Base-by-base conservation (phyloP, 2,888 invertebrate genomes). In the Stenodema calcarata region DNA sequence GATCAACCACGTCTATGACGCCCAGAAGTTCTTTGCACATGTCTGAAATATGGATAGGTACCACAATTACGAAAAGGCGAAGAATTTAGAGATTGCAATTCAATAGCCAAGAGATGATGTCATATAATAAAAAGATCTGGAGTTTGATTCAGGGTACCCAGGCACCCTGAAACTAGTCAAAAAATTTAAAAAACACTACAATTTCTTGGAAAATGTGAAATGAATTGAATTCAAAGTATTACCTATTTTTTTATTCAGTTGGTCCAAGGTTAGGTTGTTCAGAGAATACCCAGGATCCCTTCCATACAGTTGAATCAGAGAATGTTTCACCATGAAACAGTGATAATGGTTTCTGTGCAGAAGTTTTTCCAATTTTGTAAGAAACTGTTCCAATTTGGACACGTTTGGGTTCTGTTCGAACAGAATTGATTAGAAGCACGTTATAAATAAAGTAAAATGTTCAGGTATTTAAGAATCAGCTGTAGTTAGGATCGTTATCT, bases 271-370 rank as follows among this genome's bases (percentile, higher is more conserved):
- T 54, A 94, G 92, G 79, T 93, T 91, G 76, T 91, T 90, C 35
- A 92, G 91, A 83, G 92, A 91, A 88, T 94, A 94, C 30, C 93
- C 94, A 69, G 92, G 91, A 88, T 95, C 94, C 88, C 95, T 93
- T 9, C 96, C 96, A 90, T 95, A 95, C 80, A 97, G 91, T 90
- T 97, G 97, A 82, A 97, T 92, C 42, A 97, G 91, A 0, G 96
- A 95, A 91, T 97, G 97, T 89, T 95, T 95, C 11, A 96, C 93
- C 0, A 95, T 94, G 90, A 96, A 96, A 89, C 95, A 92, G 89
- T 96, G 96, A 90, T 96, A 97, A 91, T 97, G 97, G 90, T 96
- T 94, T 0, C 95, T 95, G 91, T 97, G 97, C 86, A 97, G 92
- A 89, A 97, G 95, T 88, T 94, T 94, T 0, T 94, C 93, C 82